Evolutionary conservation across 2,797 vertebrate genomes (phyloP).

Genomic region (Sternarchorhynchus goeldii): DNA sequence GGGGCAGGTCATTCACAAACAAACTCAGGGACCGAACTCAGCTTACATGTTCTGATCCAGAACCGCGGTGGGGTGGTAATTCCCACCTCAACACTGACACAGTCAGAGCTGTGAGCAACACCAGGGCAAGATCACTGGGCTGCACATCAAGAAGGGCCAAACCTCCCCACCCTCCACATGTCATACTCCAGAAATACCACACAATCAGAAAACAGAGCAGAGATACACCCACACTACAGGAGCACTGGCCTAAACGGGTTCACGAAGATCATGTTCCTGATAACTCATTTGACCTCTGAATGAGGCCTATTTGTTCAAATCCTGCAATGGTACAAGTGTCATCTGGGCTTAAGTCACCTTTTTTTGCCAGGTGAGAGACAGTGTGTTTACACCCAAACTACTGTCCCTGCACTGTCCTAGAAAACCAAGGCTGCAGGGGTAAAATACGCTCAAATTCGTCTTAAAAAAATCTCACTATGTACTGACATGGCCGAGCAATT

Average conservation of each 20-base stretch:
- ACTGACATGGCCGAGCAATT: slow-evolving; percentile 25
- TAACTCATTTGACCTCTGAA: slow-evolving; percentile 24
- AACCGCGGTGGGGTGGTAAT: neutral
- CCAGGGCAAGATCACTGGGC: neutral
- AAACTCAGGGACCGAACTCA: neutral
- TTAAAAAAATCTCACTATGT: slow-evolving; percentile 40
- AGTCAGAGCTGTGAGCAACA: neutral
- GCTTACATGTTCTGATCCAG: neutral
- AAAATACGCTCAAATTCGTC: slow-evolving; percentile 65
- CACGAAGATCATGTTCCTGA: slow-evolving; percentile 3
- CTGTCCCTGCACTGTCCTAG: slow-evolving; percentile 27
- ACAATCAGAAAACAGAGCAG: slow-evolving; percentile 12
- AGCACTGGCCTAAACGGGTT: slow-evolving; percentile 18
- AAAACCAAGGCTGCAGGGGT: slow-evolving; percentile 49
- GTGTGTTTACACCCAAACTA: slow-evolving; percentile 9
- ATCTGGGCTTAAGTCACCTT: neutral
- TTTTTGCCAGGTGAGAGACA: neutral
- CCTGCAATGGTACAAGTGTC: neutral
- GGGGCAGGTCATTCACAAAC: neutral
- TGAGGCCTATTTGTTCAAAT: neutral
- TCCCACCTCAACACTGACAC: slow-evolving; percentile 1
- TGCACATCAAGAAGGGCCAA: slow-evolving; percentile 7
- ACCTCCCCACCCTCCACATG: neutral
- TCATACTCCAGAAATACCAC: slow-evolving; percentile 40
- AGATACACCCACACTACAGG: slow-evolving; percentile 10